Evolutionary conservation across 2,797 vertebrate species (phyloP), one percentile per base, ranked within the genome.

Genomic region (Decapterus maruadsi): DNA sequence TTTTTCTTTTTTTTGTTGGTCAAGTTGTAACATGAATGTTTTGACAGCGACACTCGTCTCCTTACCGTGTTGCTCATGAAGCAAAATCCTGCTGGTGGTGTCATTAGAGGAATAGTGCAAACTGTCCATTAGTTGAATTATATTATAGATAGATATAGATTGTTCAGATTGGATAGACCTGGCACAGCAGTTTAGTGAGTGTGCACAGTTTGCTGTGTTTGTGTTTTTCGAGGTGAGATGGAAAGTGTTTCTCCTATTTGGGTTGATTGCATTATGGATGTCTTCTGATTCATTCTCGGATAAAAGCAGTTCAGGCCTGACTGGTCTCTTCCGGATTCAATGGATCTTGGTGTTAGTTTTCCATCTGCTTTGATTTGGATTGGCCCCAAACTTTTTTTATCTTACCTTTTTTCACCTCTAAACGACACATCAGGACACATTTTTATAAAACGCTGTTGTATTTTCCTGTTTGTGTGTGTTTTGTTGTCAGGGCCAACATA

Each of bases 21-120:
- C 29, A 68, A 51, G 53, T 19, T 77, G 14, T 53, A 61, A 60
- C 50, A 53, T 51, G 54, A 42, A 57, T 40, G 8, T 48, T 67
- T 73, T 29, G 36, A 40, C 45, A 51, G 3, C 0, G 6, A 51
- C 57, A 38, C 6, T 61, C 17, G n/a, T 19, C n/a, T 69, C 55
- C 50, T 16, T 36, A 9, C 26, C 11, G 9, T n/a, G 4, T 71
- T 14, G 55, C 29, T 26, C 13, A 19, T 69, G 38, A 38, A 69
- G 13, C 17, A 20, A 50, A 50, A 40, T 65, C 22, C 31, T 51
- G 22, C 26, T 51, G 26, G 17, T 42, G 8, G 17, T 17, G 45
- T 46, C 16, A 8, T 13, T 10, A n/a, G 17, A 50, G 54, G 10
- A 31, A 22, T 17, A 7, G 12, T 20, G 16, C 6, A 46, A 46